These are phyloP conservation scores for Andrena haemorrhoa DNA, from an alignment of 2,888 invertebrate species.

Conservation along the genomic window DNA sequence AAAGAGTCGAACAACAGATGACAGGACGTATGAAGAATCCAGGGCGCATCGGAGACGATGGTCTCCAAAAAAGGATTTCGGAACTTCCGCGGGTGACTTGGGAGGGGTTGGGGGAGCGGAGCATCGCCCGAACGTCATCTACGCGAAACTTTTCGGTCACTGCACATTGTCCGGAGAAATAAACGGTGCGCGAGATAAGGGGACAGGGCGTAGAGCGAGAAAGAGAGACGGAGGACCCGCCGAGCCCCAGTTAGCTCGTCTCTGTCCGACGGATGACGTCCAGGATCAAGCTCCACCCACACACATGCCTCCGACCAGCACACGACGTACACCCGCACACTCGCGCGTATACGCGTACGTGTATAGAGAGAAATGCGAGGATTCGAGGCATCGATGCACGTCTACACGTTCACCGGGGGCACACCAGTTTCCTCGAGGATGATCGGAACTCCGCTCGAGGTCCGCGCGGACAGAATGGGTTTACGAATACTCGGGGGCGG, in stretches of 20 bases:
- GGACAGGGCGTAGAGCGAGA: constrained; percentile 27
- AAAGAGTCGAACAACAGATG: constrained; percentile 1
- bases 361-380: background rate
- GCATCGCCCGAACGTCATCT: constrained; percentile 55
- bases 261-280: constrained; percentile 73
- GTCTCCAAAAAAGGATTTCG: constrained; percentile 27
- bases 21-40: constrained; percentile 18
- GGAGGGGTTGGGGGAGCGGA: constrained; percentile 19
- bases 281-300: constrained; percentile 73
- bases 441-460: background rate
- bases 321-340: constrained; percentile 42
- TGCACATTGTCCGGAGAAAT: constrained; percentile 63
- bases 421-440: constrained; percentile 21
- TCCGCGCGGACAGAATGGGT: background rate
- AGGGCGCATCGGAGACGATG: constrained; percentile 28
- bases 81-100: constrained; percentile 35
- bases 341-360: constrained; percentile 17
- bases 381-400: constrained; percentile 35
- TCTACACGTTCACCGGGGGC: constrained; percentile 42
- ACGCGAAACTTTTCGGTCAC: constrained; percentile 70
- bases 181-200: constrained; percentile 57
- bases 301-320: constrained; percentile 63
- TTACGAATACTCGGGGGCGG: constrained; percentile 17
- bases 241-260: constrained; percentile 59
- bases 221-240: constrained; percentile 39